Evolutionary conservation across 2,113 vertebrate species (phyloP).

Genomic region (Malurus cyaneus): DNA sequence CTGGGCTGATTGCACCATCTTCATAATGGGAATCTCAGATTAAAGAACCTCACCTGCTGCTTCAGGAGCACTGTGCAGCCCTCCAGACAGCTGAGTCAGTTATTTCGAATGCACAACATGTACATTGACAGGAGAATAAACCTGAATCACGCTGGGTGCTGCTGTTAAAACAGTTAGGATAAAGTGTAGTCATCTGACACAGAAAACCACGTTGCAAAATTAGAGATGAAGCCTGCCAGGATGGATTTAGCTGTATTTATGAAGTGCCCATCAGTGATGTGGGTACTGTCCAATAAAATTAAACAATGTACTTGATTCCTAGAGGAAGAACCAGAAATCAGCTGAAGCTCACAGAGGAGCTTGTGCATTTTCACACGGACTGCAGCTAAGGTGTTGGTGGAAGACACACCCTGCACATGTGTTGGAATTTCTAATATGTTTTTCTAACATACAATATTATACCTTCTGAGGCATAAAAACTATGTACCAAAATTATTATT

Average conservation of each 20-base stretch:
- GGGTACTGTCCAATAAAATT: not conserved
- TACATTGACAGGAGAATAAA: not conserved
- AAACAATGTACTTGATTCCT: not conserved
- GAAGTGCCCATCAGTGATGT: not conserved
- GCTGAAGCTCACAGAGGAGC: not conserved
- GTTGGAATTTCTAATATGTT: not conserved
- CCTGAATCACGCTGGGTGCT: not conserved
- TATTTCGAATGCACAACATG: not conserved
- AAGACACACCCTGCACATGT: rapidly evolving
- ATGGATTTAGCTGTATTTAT: not conserved
- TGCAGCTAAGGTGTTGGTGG: not conserved
- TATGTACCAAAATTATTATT: not conserved
- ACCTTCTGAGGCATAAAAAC: not conserved
- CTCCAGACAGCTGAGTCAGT: not conserved
- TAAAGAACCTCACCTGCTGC: conserved; percentile 23
- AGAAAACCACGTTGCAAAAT: not conserved
- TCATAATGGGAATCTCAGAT: not conserved
- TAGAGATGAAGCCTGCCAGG: conserved; percentile 15
- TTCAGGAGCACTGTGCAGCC: not conserved
- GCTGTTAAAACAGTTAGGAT: not conserved
- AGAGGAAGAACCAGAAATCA: not conserved
- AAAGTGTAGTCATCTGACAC: not conserved
- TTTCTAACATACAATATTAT: not conserved
- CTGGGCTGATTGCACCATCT: not conserved
- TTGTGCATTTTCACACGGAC: not conserved